Percentiles rank a stretch among this genome's conserved stretches.
Conservation (phyloP, 2,113 vertebrate genomes). For the Octodon degus region DNA sequence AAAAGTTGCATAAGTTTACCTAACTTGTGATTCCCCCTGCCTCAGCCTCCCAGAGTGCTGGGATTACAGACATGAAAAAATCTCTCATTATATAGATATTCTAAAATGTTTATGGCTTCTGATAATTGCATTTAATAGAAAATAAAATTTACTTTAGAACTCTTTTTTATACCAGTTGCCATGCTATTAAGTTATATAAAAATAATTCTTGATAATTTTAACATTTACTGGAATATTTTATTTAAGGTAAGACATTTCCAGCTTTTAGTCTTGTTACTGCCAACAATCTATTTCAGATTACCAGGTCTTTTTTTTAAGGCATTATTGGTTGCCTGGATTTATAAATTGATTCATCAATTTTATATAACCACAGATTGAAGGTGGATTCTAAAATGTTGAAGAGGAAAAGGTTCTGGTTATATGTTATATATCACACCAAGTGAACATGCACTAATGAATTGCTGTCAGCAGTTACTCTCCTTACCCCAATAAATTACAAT, state of each 20-base stretch:
- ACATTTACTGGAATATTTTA: slow-evolving; percentile 61
- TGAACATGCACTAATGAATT: background rate
- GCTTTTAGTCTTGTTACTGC: slow-evolving; percentile 76
- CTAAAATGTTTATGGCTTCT: background rate
- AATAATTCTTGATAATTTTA: slow-evolving; percentile 51
- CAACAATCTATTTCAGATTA: background rate
- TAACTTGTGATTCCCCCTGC: background rate
- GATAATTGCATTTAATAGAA: slow-evolving; percentile 38
- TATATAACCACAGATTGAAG: slow-evolving; percentile 50
- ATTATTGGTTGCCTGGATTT: slow-evolving; percentile 42
- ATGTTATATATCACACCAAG: background rate
- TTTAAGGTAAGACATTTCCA: slow-evolving; percentile 82
- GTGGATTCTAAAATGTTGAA: slow-evolving; percentile 43
- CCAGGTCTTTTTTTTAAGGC: slow-evolving; percentile 13
- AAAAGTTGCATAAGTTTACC: background rate
- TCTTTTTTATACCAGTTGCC: background rate
- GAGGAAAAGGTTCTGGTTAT: slow-evolving; percentile 46
- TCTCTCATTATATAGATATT: slow-evolving; percentile 62
- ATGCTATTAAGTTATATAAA: background rate
- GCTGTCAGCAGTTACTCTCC: background rate
- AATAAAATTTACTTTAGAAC: slow-evolving; percentile 57
- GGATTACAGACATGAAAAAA: background rate
- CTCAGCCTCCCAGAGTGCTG: background rate
- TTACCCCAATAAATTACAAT: slow-evolving; percentile 2
- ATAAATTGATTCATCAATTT: slow-evolving; percentile 37